Evolutionary conservation across 2,797 vertebrate genomes (phyloP), one percentile per base, ranked within the genome.

Genomic region (Dicrostonyx torquatus): DNA sequence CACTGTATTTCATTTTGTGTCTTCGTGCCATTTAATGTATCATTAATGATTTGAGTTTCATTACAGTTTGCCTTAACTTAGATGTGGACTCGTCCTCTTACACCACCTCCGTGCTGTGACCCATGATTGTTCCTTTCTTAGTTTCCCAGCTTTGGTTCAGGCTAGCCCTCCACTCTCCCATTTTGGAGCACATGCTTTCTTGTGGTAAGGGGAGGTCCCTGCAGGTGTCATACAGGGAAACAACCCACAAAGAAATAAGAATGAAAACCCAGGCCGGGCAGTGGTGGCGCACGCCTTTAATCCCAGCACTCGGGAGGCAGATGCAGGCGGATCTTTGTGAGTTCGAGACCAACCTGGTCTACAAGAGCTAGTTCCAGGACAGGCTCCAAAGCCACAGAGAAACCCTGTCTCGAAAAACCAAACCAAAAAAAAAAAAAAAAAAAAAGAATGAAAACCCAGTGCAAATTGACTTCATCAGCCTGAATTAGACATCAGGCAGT

Each of bases 11-110:
- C 26, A 6, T 40, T 40, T 37, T 58, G 48, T 87, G 24, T 87
- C 50, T 73, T 87, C 13, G 11, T 86, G 66, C 53, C n/a, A 58
- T 31, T 72, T 72, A 58, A 18, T 87, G 15, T 31, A 43, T 31
- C 68, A 84, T 87, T 66, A 10, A 82, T 73, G 85, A 83, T 84
- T 85, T 88, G 91, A 94, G 48, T 58, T 40, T n/a, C 17, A 72
- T 18, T 13, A 72, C 26, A 66, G 13, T 82, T 79, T 85, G 8
- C 34, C 29, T 87, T 34, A 93, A 26, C 5, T 37, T 87, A 37
- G 50, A 60, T 94, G 93, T 7, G 2, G 68, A 83, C 87, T 92
- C 18, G 43, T 50, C 3, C 68, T 91, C 68, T 14, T 89, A 2
- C 79, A 68, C 7, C 24, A 22, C 17, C 22, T 77, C 15, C 3